A percentile compares a stretch with the other conserved stretches of the same genome.
Evolutionary conservation across 2,797 vertebrate species (phyloP).

Genomic region (Apodemus agrarius): DNA sequence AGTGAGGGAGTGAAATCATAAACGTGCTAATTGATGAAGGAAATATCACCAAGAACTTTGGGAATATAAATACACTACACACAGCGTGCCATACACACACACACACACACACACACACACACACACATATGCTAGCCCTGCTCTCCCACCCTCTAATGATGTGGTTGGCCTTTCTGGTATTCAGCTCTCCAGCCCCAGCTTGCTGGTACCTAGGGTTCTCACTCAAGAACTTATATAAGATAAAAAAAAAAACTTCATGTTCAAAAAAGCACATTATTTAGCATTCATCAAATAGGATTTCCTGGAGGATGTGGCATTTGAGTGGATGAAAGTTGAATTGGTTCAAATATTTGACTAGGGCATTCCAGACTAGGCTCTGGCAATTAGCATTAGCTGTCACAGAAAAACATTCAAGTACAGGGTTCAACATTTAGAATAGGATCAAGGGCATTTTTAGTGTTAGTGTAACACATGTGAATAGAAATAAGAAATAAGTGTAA

Average conservation of each 20-base stretch:
- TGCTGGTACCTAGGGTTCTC: not conserved
- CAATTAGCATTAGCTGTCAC: not conserved
- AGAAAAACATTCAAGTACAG: not conserved
- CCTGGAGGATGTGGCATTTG: not conserved
- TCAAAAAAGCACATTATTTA: not conserved
- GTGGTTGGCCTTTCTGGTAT: not conserved
- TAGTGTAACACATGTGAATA: not conserved
- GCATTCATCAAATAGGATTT: constrained; percentile 18
- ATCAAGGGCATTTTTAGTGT: not conserved
- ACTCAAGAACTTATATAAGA: not conserved
- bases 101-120: no score
- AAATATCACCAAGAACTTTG: not conserved
- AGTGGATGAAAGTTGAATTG: constrained; percentile 30
- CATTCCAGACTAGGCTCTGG: not conserved
- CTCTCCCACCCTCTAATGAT: not conserved
- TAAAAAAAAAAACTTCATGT: not conserved
- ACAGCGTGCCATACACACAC: no score
- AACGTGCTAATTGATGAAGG: not conserved
- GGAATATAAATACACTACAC: not conserved
- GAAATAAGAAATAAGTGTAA: constrained; percentile 29
- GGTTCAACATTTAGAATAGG: not conserved
- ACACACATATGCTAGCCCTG: not conserved
- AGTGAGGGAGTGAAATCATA: not conserved
- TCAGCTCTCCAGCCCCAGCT: not conserved
- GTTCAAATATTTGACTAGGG: constrained; percentile 44